Conservation (phyloP, 1,140 invertebrate species). For the Tribolium castaneum region DNA sequence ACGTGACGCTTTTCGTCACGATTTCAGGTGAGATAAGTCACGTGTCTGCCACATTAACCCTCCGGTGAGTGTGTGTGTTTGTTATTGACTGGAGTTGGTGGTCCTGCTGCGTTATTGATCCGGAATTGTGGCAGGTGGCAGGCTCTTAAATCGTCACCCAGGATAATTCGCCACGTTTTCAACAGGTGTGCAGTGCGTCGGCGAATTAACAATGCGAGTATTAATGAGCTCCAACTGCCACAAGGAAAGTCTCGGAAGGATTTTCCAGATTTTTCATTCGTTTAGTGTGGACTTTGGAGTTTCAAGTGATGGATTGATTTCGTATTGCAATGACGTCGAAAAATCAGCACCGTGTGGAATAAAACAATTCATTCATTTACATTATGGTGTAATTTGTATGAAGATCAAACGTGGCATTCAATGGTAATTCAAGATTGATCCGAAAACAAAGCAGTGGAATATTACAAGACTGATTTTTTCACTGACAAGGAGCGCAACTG, state of each 20-base stretch:
- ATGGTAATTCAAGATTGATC: neutral
- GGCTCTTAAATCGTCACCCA: neutral
- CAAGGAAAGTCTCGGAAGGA: neutral
- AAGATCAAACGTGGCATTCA: neutral
- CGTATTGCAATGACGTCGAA: no score
- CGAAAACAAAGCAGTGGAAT: neutral
- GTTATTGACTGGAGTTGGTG: neutral
- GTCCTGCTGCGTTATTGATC: neutral
- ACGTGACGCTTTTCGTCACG: neutral
- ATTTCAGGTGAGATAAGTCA: neutral
- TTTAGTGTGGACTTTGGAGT: neutral
- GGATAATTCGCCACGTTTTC: neutral
- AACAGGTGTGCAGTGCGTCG: neutral
- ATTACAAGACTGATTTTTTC: neutral
- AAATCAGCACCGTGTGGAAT: no score
- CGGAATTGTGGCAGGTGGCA: neutral
- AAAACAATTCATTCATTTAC: neutral
- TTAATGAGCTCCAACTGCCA: neutral
- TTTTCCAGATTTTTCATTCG: neutral
- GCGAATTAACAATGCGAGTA: neutral
- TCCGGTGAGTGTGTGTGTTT: neutral
- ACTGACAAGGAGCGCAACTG: no score
- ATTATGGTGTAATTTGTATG: neutral
- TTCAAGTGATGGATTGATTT: neutral
- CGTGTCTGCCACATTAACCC: neutral